These are phyloP conservation scores for Gnathonemus echidnorhynchus DNA, from an alignment of 2,113 vertebrate genomes.

Conservation along the genomic window DNA sequence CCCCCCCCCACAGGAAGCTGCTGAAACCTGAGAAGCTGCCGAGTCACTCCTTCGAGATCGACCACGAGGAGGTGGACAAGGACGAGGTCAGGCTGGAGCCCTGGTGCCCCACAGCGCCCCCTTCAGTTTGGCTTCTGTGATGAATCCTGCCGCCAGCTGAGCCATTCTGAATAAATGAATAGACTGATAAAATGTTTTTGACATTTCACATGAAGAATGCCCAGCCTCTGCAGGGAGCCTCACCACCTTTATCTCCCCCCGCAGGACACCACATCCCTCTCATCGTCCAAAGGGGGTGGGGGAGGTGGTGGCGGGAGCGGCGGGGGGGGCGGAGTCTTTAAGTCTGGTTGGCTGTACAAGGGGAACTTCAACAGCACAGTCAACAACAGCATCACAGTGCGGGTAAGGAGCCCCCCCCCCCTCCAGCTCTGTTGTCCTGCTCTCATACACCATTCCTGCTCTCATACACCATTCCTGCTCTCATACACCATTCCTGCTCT, in stretches of 20 bases:
- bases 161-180: not conserved
- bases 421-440: not conserved
- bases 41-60: conserved; percentile 93
- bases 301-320: conserved; percentile 68
- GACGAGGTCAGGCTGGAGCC: conserved; percentile 76
- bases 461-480: too few relatives aligned
- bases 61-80: conserved; percentile 93
- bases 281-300: conserved; percentile 88
- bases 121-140: not conserved
- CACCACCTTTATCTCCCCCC: conserved; percentile 13
- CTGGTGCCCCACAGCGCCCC: not conserved
- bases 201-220: not conserved
- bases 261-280: conserved; percentile 93
- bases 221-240: not conserved
- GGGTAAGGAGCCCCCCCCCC: conserved; percentile 65
- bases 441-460: too few relatives aligned
- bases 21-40: conserved; percentile 85
- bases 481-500: too few relatives aligned
- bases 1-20: conserved; percentile 63
- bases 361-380: conserved; percentile 98
- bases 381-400: conserved; percentile 94
- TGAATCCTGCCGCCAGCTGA: too few relatives aligned
- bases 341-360: conserved; percentile 96
- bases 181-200: not conserved
- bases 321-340: conserved; percentile 81